Base-by-base conservation (phyloP, 2,113 vertebrate species). In the Bagarius yarrelli region DNA sequence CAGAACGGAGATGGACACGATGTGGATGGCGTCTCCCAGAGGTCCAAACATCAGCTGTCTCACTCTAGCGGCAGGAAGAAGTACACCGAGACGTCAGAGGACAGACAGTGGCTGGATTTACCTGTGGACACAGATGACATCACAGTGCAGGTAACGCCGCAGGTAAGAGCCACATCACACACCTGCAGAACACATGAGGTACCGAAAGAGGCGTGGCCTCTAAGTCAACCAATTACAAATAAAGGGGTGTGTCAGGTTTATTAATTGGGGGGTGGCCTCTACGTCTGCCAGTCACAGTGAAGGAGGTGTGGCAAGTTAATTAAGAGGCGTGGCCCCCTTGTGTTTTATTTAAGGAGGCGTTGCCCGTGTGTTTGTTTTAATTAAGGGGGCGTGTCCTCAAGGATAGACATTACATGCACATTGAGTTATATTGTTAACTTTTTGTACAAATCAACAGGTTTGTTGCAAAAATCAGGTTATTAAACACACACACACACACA, bases 1-100 rank as follows among this genome's bases (percentile, higher is more conserved):
- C 94, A 96, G 92, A 98, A 98, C 8, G 96, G 95, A 82, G 95
- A 96, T 76, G 93, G 89, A 85, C 94, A 94, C 69, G 94, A 94
- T 0, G 0, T 92, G 53, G 94, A 93, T 71, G 92, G 91, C 40
- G 86, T 94, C 78, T 92, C 93, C 55, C 92, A 93, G 40, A 89
- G 90, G 0, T 90, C 92, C 30, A 94, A 93, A 83, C 94, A 93
- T 75, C 88, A 91, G 23, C 81, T 93, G 74, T 91, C 92, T 0
- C 88, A 95, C 8, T 91, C 94, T 0, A 81, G 83, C 2, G 94
- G 94, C 80, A 93, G 94, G 8, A 94, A 90, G 87, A 95, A 90
- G 55, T 94, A 90, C 79, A 71, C 91, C 1, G 94, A 97, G 81
- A 85, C 89, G 1, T 78, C 89, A 5, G 88, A 91, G 0, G 96